These are phyloP conservation scores for Polylopha cassiicola DNA, from an alignment of 2,888 invertebrate species.

Conservation along the genomic window DNA sequence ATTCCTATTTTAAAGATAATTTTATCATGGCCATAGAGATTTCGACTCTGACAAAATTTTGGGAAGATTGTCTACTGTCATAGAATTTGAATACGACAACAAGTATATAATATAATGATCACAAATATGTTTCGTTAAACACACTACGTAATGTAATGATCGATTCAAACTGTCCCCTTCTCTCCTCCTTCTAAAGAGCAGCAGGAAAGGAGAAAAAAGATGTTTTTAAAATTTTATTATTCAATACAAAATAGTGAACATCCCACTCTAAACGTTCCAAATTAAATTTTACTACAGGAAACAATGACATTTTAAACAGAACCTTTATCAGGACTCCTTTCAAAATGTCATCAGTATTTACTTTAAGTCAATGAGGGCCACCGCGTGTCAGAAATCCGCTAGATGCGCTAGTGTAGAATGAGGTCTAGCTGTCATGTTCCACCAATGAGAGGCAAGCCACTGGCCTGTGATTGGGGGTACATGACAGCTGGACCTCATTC, in stretches of 20 bases:
- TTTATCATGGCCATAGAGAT: slow-evolving; percentile 70
- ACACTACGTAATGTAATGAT: slow-evolving; percentile 56
- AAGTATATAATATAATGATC: slow-evolving; percentile 52
- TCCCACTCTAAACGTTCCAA: slow-evolving; percentile 26
- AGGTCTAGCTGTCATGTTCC: no score
- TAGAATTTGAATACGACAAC: slow-evolving; percentile 67
- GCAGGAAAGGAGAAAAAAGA: slow-evolving; percentile 67
- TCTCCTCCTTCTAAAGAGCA: slow-evolving; percentile 67
- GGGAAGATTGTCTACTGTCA: slow-evolving; percentile 48
- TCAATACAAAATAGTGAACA: slow-evolving; percentile 32
- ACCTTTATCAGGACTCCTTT: slow-evolving; percentile 10
- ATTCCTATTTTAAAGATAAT: slow-evolving; percentile 39
- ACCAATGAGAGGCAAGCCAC: no score
- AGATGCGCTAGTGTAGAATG: no score
- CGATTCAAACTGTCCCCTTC: slow-evolving; percentile 68
- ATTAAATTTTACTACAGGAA: slow-evolving; percentile 3
- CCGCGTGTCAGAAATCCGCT: no score
- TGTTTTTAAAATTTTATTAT: slow-evolving; percentile 41
- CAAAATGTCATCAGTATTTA: slow-evolving; percentile 32
- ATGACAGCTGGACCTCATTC: no score
- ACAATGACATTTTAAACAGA: slow-evolving; percentile 6
- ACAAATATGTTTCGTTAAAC: slow-evolving; percentile 33
- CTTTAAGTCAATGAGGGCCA: slow-evolving; percentile 31
- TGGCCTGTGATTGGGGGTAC: no score
- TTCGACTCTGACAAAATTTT: slow-evolving; percentile 35